Conservation (phyloP, 2,888 invertebrate species). For the Machimus rusticus region DNA sequence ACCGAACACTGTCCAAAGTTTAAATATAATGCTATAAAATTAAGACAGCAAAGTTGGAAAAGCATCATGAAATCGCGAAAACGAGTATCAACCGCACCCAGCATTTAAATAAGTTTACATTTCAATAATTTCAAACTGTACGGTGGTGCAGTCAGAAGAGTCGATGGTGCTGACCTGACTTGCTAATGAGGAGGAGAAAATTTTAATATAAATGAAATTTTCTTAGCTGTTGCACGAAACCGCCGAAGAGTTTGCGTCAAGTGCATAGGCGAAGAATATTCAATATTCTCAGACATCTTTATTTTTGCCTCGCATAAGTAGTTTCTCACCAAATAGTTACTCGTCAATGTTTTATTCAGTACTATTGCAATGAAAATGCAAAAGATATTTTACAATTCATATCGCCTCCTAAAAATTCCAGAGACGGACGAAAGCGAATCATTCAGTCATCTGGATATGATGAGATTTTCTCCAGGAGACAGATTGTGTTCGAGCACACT, state of each 20-base stretch:
- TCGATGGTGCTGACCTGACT: background rate
- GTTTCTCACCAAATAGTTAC: background rate
- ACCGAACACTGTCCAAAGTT: background rate
- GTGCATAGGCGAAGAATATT: background rate
- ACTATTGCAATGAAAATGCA: conserved; percentile 35
- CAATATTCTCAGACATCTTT: background rate
- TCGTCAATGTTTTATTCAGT: background rate
- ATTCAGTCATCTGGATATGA: background rate
- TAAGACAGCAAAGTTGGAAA: background rate
- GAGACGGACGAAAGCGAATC: background rate
- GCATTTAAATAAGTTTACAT: background rate
- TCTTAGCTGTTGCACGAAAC: background rate
- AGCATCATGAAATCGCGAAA: background rate
- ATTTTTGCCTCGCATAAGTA: background rate
- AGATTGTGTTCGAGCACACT: background rate
- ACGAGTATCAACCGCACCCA: background rate
- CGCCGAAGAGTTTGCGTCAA: background rate
- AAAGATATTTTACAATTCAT: conserved; percentile 43
- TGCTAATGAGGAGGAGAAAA: background rate
- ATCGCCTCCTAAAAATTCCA: background rate
- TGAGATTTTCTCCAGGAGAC: background rate
- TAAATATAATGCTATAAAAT: background rate
- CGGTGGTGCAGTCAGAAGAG: background rate
- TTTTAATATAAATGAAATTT: background rate
- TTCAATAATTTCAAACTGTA: background rate